Evolutionary conservation across 2,888 invertebrate species (phyloP).

Genomic region (Meliscaeva auricollis): DNA sequence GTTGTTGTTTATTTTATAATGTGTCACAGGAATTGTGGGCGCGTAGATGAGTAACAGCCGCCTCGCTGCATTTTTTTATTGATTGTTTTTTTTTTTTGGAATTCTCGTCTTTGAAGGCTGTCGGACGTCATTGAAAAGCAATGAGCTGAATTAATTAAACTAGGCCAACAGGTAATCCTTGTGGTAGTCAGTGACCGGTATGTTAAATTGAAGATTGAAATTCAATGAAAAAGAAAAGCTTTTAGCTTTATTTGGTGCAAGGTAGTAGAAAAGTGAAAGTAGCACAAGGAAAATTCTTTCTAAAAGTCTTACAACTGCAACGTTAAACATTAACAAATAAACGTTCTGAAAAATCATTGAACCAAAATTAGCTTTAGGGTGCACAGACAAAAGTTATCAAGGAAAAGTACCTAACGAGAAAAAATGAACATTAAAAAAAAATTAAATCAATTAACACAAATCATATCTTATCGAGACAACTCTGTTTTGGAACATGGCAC

Average conservation of each 20-base stretch:
- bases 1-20: conserved; percentile 36
- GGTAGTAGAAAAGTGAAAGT: conserved; percentile 9
- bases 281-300: conserved; percentile 29
- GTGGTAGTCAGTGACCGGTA: background rate
- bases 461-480: no score
- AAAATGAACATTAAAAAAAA: no score
- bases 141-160: conserved; percentile 29
- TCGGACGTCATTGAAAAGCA: conserved; percentile 42
- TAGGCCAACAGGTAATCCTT: conserved; percentile 44
- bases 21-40: conserved; percentile 27
- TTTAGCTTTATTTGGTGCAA: background rate
- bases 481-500: no score
- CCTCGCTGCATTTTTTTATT: conserved; percentile 22
- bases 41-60: conserved; percentile 24
- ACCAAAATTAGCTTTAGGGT: no score
- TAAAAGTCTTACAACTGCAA: conserved; percentile 3
- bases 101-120: conserved; percentile 32
- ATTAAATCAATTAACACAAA: no score
- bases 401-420: no score
- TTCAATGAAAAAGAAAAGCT: background rate
- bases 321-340: no score
- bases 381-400: no score
- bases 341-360: no score
- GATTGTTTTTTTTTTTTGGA: conserved; percentile 41
- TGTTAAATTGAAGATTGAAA: background rate